Percentiles rank a stretch among this genome's conserved stretches.
phyloP scores from a whole-genome alignment of 1,140 invertebrate genomes.

The Hesperophylax magnus region DNA sequence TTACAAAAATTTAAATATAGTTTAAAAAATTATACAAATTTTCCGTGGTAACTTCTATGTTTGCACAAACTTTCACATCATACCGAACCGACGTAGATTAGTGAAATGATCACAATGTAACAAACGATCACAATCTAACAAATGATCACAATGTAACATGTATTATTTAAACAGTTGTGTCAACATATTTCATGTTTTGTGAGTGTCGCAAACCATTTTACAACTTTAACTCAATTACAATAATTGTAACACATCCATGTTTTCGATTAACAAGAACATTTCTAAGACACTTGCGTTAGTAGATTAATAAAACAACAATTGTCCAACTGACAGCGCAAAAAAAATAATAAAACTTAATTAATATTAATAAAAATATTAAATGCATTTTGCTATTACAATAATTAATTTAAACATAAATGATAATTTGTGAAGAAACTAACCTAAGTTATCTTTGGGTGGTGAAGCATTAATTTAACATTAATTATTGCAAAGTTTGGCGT shows the following conservation, averaged over 20 bases:
- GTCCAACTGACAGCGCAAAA: not conserved
- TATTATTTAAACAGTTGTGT: no score
- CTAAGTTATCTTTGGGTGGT: constrained; percentile 57
- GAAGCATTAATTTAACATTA: constrained; percentile 46
- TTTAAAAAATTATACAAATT: no score
- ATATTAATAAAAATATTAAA: constrained; percentile 25
- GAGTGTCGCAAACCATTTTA: no score
- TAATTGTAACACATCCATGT: not conserved
- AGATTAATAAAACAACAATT: not conserved
- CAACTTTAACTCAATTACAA: no score
- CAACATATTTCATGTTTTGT: no score
- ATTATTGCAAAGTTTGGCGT: constrained; percentile 18
- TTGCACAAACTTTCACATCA: no score
- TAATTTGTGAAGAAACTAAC: constrained; percentile 30
- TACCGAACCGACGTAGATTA: no score
- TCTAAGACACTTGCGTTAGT: not conserved
- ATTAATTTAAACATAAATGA: not conserved
- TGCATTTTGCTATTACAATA: not conserved
- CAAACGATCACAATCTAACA: no score
- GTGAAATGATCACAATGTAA: no score
- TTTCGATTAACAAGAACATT: not conserved
- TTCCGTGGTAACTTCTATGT: no score
- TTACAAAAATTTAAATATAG: no score
- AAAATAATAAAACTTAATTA: not conserved
- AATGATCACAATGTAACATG: no score